Base-by-base conservation (phyloP, 1,140 invertebrate species). In the Brachystomella parvula region DNA sequence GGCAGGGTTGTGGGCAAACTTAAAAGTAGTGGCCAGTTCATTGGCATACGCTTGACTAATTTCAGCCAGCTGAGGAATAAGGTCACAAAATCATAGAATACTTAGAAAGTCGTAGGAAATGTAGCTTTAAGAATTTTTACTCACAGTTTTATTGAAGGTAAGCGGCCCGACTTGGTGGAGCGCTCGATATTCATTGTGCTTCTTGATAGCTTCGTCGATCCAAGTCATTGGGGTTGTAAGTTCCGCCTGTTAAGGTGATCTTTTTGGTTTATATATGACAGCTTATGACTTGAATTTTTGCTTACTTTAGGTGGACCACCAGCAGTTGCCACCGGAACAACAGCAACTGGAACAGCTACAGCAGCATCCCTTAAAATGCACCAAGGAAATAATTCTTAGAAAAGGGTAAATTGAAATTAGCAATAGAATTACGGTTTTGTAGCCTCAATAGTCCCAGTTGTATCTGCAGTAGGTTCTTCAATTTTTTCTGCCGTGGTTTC, bases 151-250 rank as follows among this genome's bases (percentile, higher is more conserved):
- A 33, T 67, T 60, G 2, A 44, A 30, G 19, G 15, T 47, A 19
- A 68, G 35, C 21, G 61, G 61, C 6, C 39, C 53, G 1, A 47
- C 47, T 17, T 39, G 60, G 53, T 68, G 66, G 2, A 39, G 31
- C 21, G 33, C 61, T 59, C 66, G 6, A 3, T 57, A 29, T 26
- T 31, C 53, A 30, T 68, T 68, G 30, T 63, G 61, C n/a, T 47
- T 29, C 47, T 30, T 32, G 1, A 68, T 24, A 28, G 26, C 26
- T 44, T 2, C 53, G 3, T 63, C 21, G 19, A 60, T 60, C 58
- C 58, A 60, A 30, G 9, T 29, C 19, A 12, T 12, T 19, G 58
- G 32, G 3, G 32, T 35, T 9, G 58, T 35, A 60, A 3, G 3
- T 26, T 29, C 12, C 3, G 26, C 58, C 58, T 60, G 26, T 15